Conservation (phyloP, 2,888 invertebrate genomes). For the Antitype chi region DNA sequence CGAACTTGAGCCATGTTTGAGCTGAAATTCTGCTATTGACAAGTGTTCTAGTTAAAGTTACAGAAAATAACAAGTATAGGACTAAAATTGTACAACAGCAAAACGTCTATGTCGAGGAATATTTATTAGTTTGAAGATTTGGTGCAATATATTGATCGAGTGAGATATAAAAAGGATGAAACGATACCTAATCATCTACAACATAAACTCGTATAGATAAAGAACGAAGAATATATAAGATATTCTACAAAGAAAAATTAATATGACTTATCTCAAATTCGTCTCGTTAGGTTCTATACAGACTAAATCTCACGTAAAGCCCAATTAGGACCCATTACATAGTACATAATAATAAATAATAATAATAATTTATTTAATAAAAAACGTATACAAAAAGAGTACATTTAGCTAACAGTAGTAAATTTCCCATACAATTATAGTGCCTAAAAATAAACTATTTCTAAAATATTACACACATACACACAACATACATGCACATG, state of each 20-base stretch:
- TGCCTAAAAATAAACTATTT: too few relatives aligned
- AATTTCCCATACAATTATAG: too few relatives aligned
- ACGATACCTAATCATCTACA: neutral
- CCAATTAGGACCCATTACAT: neutral
- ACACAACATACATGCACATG: neutral
- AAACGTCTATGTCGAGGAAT: neutral
- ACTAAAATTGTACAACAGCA: neutral
- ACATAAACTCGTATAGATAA: neutral
- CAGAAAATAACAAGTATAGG: neutral
- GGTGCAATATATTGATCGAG: neutral
- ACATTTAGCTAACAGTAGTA: too few relatives aligned
- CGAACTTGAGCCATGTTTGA: neutral
- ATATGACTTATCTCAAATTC: neutral
- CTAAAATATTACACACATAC: too few relatives aligned
- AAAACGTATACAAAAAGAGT: too few relatives aligned
- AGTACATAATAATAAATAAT: too few relatives aligned
- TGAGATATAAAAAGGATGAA: neutral
- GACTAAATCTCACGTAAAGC: constrained; percentile 14
- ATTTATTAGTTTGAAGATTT: neutral
- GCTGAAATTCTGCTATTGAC: constrained; percentile 16
- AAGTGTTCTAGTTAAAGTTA: constrained; percentile 12
- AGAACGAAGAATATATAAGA: neutral
- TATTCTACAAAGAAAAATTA: neutral
- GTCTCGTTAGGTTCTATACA: neutral
- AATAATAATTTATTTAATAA: too few relatives aligned